phyloP scores from a whole-genome alignment of 2,888 invertebrate genomes.

The Caenorhabditis wallacei region DNA sequence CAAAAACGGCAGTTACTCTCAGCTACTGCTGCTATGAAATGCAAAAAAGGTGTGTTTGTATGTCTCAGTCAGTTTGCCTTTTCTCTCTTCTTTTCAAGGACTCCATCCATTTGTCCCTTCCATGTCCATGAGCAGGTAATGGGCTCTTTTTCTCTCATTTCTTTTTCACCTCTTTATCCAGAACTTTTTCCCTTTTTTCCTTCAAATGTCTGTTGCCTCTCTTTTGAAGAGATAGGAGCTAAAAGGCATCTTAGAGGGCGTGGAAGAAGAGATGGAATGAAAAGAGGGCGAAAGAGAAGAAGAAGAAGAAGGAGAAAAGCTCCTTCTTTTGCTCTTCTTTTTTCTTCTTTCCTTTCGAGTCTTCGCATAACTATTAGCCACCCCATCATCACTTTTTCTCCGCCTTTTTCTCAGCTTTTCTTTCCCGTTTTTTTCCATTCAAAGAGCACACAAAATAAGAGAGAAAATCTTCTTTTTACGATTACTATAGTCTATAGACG shows the following conservation, averaged over 20 bases:
- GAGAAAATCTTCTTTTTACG: conserved; percentile 9
- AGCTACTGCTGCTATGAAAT: conserved; percentile 47
- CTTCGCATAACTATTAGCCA: conserved; percentile 55
- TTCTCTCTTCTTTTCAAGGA: conserved; percentile 13
- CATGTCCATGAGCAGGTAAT: conserved; percentile 47
- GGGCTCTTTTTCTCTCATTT: conserved; percentile 13
- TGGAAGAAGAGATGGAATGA: conserved; percentile 4
- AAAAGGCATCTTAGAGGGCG: conserved; percentile 52
- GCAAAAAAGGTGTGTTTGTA: conserved; percentile 48
- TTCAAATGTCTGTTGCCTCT: conserved; percentile 18
- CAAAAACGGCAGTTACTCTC: conserved; percentile 1
- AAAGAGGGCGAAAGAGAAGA: conserved; percentile 2
- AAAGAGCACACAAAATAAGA: background rate
- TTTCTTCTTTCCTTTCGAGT: conserved; percentile 22
- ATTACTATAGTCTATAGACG: background rate
- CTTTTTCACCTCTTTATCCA: conserved; percentile 34
- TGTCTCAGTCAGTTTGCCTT: conserved; percentile 23
- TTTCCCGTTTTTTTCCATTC: background rate
- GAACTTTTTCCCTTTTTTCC: conserved; percentile 22
- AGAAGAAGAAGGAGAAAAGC: conserved; percentile 15
- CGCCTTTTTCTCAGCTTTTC: conserved; percentile 30
- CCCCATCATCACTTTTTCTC: conserved; percentile 51
- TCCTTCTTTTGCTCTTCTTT: conserved; percentile 42
- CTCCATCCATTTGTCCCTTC: conserved; percentile 21
- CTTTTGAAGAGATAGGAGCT: conserved; percentile 33